phyloP scores from a whole-genome alignment of 2,113 vertebrate genomes.

The Kryptolebias marmoratus region DNA sequence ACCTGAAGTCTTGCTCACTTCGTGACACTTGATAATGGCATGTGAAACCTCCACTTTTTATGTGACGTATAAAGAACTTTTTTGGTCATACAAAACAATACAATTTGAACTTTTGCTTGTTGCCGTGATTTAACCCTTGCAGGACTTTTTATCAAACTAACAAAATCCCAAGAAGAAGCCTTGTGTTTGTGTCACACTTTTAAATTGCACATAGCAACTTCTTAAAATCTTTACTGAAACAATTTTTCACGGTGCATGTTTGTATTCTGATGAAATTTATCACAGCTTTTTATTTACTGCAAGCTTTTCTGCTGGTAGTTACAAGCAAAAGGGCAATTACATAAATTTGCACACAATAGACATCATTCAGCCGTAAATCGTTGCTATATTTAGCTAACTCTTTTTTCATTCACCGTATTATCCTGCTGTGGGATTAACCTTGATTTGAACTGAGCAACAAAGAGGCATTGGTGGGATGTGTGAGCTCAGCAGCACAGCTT shows the following conservation, averaged over 20 bases:
- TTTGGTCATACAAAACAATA: background rate
- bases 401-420: constrained; percentile 51
- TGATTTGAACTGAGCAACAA: constrained; percentile 45
- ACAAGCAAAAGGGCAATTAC: constrained; percentile 36
- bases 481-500: constrained; percentile 48
- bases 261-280: background rate
- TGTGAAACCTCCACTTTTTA: constrained; percentile 37
- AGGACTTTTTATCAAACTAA: background rate
- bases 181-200: background rate
- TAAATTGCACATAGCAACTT: too few relatives aligned
- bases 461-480: constrained; percentile 6
- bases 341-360: constrained; percentile 62
- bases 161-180: background rate
- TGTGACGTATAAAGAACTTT: background rate
- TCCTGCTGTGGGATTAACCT: constrained; percentile 67
- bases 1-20: constrained; percentile 42
- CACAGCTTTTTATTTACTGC: background rate
- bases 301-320: background rate
- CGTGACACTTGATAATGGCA: constrained; percentile 32
- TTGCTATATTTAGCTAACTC: constrained; percentile 75
- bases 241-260: background rate
- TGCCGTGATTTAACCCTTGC: background rate
- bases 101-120: background rate
- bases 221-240: background rate
- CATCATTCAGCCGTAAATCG: constrained; percentile 53